These are phyloP conservation scores for Linnaemya tessellans DNA, from an alignment of 2,888 invertebrate genomes.

Conservation along the genomic window DNA sequence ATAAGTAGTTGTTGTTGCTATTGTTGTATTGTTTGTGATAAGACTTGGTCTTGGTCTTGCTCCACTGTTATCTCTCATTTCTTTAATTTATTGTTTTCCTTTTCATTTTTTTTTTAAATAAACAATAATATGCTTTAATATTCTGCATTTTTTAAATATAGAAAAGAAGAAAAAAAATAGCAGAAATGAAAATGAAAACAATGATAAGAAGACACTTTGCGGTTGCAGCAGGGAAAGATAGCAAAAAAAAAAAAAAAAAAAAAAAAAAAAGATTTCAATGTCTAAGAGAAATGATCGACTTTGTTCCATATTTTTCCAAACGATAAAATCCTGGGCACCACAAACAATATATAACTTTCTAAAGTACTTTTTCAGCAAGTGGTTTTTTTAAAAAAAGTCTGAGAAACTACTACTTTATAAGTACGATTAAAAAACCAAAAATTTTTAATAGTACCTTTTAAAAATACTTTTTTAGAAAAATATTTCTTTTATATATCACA, in stretches of 20 bases:
- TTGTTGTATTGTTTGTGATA: conserved; percentile 52
- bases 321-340: too few species aligned
- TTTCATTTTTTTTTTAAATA: conserved; percentile 29
- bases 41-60: conserved; percentile 65
- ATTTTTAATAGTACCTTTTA: too few species aligned
- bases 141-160: conserved; percentile 55
- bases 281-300: background rate
- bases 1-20: background rate
- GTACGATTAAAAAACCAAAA: too few species aligned
- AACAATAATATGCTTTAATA: conserved; percentile 34
- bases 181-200: conserved; percentile 9
- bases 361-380: background rate
- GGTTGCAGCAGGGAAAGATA: background rate
- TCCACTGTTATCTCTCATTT: conserved; percentile 67
- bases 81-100: conserved; percentile 45
- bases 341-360: background rate
- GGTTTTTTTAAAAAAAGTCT: too few species aligned
- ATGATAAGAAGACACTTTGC: conserved; percentile 46
- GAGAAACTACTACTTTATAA: too few species aligned
- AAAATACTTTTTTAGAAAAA: too few species aligned
- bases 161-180: background rate
- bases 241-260: background rate
- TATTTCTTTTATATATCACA: too few species aligned
- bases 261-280: conserved; percentile 1
- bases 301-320: background rate